A percentile compares a stretch with the other conserved stretches of the same genome.
These are phyloP conservation scores for Argyrosomus japonicus DNA, from an alignment of 2,113 vertebrate genomes.

Conservation along the genomic window DNA sequence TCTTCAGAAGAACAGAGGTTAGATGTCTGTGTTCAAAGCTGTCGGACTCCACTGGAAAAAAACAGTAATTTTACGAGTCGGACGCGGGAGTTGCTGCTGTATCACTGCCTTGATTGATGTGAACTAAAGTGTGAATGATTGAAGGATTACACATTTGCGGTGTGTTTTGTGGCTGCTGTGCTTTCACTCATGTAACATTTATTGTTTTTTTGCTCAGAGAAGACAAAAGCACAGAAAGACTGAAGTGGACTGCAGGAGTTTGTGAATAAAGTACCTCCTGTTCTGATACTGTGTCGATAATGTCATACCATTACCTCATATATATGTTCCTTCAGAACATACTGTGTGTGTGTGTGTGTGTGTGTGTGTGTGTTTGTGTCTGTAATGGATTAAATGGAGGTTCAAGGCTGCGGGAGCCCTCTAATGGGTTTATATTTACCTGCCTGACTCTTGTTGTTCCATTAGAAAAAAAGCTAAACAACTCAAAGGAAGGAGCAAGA, in stretches of 20 bases:
- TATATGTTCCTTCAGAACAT: neutral
- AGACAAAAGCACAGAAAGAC: neutral
- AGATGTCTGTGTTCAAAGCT: too few relatives aligned
- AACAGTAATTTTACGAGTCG: too few relatives aligned
- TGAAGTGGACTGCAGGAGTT: neutral
- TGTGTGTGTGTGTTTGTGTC: neutral
- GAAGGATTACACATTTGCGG: too few relatives aligned
- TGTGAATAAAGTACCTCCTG: neutral
- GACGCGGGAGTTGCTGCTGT: too few relatives aligned
- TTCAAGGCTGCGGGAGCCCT: conserved; percentile 15
- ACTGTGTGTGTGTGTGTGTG: too few relatives aligned
- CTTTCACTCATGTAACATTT: too few relatives aligned
- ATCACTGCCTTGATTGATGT: too few relatives aligned
- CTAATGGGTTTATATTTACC: conserved; percentile 39
- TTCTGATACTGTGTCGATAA: neutral
- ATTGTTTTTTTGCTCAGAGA: neutral
- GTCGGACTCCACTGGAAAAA: too few relatives aligned
- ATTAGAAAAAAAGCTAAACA: conserved; percentile 3
- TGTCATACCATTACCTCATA: neutral
- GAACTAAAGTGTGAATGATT: too few relatives aligned
- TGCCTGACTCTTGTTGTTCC: neutral
- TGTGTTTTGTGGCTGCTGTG: too few relatives aligned
- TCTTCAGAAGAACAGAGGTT: too few relatives aligned
- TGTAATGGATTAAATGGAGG: conserved; percentile 5
- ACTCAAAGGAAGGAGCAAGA: neutral